Base-by-base conservation (phyloP, 2,797 vertebrate species). In the Acanthurus leucopareius region DNA sequence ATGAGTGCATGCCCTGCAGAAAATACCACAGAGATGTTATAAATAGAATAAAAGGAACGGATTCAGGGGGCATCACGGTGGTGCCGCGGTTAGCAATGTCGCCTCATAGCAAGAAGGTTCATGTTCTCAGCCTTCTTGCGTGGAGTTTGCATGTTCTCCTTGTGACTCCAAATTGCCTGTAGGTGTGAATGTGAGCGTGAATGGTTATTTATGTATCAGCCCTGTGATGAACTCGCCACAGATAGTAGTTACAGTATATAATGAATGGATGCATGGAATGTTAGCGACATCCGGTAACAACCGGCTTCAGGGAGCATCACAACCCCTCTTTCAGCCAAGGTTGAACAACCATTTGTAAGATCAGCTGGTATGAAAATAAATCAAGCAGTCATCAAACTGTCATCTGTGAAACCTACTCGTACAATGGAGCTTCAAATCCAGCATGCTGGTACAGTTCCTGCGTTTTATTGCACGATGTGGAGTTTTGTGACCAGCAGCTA, bases 271-370 rank as follows among this genome's bases (percentile, higher is more conserved):
- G 28, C 28, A 32, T 32, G 28, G 28, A 32, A 32, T 32, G 28
- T 32, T 32, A 32, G 28, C 64, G n/a, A 45, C n/a, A 68, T 66
- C 40, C 10, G 6, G 2, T 53, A 62, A 15, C 22, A 5, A 14
- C 53, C 19, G 14, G 22, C 52, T 61, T 62, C 8, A 22, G 32
- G 58, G 62, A 56, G 22, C 28, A 57, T 45, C 42, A 59, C 25
- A 15, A 44, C 57, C 28, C 48, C 63, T 44, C n/a, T 32, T 51
- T 58, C 4, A 32, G 28, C 64, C 70, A 54, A 58, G 72, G 70
- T 60, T 59, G 28, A 76, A 44, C 48, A 54, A 48, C 58, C 70
- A 61, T 76, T 73, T 67, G 22, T 58, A 25, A 75, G 67, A 61
- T 73, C 60, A 61, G 52, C 49, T 47, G 44, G 61, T 73, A 40